Evolutionary conservation across 2,888 invertebrate genomes (phyloP).

Genomic region (Drosophila mimetica): DNA sequence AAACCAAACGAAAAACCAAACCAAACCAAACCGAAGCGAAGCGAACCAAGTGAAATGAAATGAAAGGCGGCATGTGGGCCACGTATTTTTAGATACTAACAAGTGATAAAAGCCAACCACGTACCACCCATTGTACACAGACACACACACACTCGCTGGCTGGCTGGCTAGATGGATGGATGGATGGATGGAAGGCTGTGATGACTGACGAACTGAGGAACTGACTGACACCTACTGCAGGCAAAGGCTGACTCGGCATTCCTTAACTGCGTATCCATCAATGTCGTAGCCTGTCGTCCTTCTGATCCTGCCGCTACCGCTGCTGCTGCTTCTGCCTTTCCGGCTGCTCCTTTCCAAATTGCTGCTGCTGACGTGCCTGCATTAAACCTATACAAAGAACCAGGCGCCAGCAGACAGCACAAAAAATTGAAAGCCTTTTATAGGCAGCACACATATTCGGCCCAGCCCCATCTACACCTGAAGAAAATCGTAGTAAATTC

Average conservation of each 20-base stretch:
- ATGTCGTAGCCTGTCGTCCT: slow-evolving; percentile 69
- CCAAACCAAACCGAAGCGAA: slow-evolving; percentile 21
- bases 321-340: slow-evolving; percentile 29
- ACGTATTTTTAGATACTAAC: slow-evolving; percentile 77
- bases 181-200: slow-evolving; percentile 40
- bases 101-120: slow-evolving; percentile 77
- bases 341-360: slow-evolving; percentile 39
- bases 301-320: slow-evolving; percentile 31
- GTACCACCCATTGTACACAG: slow-evolving; percentile 48
- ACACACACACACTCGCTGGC: slow-evolving; percentile 16
- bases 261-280: slow-evolving; percentile 73
- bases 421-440: slow-evolving; percentile 74
- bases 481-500: not conserved
- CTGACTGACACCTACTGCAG: slow-evolving; percentile 50
- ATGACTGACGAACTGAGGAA: slow-evolving; percentile 60
- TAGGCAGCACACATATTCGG: slow-evolving; percentile 39
- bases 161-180: slow-evolving; percentile 14
- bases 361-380: slow-evolving; percentile 73
- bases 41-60: slow-evolving; percentile 60
- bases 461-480: slow-evolving; percentile 14
- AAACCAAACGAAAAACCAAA: slow-evolving; percentile 41
- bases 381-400: slow-evolving; percentile 61
- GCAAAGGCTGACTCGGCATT: slow-evolving; percentile 69
- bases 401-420: slow-evolving; percentile 24
- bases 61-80: slow-evolving; percentile 71